Evolutionary conservation across 2,888 invertebrate genomes (phyloP).

Genomic region (Diarsia mendica): DNA sequence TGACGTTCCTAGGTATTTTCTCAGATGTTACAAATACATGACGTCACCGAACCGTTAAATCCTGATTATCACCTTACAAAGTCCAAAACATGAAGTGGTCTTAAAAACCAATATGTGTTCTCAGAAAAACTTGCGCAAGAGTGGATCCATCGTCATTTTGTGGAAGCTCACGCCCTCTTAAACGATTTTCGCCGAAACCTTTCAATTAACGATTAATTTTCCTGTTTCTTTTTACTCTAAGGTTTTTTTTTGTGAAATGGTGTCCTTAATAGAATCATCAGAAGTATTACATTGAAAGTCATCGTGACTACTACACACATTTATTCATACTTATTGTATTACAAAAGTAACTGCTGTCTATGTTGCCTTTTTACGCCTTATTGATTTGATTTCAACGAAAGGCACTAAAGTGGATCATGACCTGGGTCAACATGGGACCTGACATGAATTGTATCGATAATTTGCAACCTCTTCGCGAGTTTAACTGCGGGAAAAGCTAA

Average conservation of each 20-base stretch:
- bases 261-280: constrained; percentile 14
- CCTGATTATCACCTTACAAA: constrained; percentile 43
- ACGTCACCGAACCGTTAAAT: constrained; percentile 33
- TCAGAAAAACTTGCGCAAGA: constrained; percentile 44
- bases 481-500: background rate
- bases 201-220: constrained; percentile 29
- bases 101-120: constrained; percentile 30
- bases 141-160: constrained; percentile 4
- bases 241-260: background rate
- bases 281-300: constrained; percentile 6
- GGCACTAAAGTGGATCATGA: background rate
- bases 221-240: constrained; percentile 32
- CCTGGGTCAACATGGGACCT: background rate
- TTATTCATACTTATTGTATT: background rate
- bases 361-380: background rate
- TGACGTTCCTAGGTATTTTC: constrained; percentile 30
- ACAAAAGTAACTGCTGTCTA: background rate
- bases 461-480: background rate
- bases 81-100: constrained; percentile 23
- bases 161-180: constrained; percentile 2
- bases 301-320: background rate
- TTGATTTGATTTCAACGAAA: background rate
- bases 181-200: constrained; percentile 33
- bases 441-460: background rate
- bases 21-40: constrained; percentile 8